Evolutionary conservation across 2,797 vertebrate species (phyloP), one percentile per base, ranked within the genome.

Genomic region (Euphonia xanthogaster): DNA sequence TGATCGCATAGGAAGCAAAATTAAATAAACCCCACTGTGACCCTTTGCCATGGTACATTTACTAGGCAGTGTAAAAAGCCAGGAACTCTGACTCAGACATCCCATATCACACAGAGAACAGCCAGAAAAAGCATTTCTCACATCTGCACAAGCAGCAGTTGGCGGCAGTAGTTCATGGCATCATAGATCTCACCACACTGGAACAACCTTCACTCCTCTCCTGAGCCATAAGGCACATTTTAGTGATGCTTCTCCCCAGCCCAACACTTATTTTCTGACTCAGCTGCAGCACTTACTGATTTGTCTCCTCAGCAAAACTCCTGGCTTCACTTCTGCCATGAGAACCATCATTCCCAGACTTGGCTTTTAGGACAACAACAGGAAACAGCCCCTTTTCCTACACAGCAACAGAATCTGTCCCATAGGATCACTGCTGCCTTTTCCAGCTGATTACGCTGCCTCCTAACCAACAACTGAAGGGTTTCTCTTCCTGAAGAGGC

Each of bases 371-470:
- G 14, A 24, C 39, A 73, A 65, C 39, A 77, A 67, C 5, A 67
- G 30, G 23, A 87, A 70, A 74, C 48, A 54, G 12, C 1, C 2
- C 14, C 6, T 39, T 60, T 63, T 33, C 40, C 45, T 48, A 31
- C 21, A 47, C 40, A 84, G 45, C n/a, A 57, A 40, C 11, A 53
- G 3, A 40, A 72, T 24, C 17, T 0, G 4, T 47, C 75, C 62
- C 48, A 37, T 0, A 20, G 37, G 28, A 23, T 23, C n/a, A 27
- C 51, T 50, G 73, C 53, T 67, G 55, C 79, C 53, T 75, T 58
- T 70, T 44, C 55, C 71, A 82, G 71, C 31, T 2, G 5, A 67
- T 42, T 8, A 39, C 0, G 0, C 8, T 58, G 40, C 22, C 25
- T 70, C 44, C 71, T 50, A 23, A 45, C 7, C 40, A 76, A n/a